Base-by-base conservation (phyloP, 2,797 vertebrate species). In the Sandelia bainsii region DNA sequence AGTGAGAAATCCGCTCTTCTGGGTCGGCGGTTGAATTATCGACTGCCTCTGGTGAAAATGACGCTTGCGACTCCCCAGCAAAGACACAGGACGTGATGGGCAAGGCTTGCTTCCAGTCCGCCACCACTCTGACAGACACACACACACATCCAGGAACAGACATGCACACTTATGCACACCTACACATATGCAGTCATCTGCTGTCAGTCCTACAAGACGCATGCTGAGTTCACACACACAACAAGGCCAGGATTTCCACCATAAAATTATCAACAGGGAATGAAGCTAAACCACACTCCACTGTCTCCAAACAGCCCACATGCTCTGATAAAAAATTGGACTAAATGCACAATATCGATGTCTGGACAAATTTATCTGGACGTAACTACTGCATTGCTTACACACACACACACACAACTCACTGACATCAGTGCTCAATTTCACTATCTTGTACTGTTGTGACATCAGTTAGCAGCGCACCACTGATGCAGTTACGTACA, bases 1-100 rank as follows among this genome's bases (percentile, higher is more conserved):
- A 63, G 69, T 34, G 71, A 75, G 71, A 85, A 68, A 81, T 62
- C 29, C 22, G 37, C 77, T 76, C 66, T 64, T 77, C 66, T 53
- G 46, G 63, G 82, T 68, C 37, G 25, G 52, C 6, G 27, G 74
- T 62, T 71, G 64, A 82, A 70, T 80, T 75, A 81, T 85, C 61
- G 52, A 73, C 78, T 65, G 70, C 66, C 59, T 82, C 73, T 77
- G 67, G 77, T 80, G 69, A 79, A 80, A 63, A 82, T 56, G 70
- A 83, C 83, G 76, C 87, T 77, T 81, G 80, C 89, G 89, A 84
- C 85, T 81, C 77, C 80, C 61, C 75, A 60, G 77, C 51, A 62
- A 93, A 91, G 88, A 84, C 77, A 67, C 78, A 79, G 79, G 84
- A 70, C 91, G 91, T 89, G 88, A 94, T 89, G 92, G 93, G 90